These are phyloP conservation scores for Nyctibius grandis DNA, from an alignment of 2,797 vertebrate genomes.

Conservation along the genomic window DNA sequence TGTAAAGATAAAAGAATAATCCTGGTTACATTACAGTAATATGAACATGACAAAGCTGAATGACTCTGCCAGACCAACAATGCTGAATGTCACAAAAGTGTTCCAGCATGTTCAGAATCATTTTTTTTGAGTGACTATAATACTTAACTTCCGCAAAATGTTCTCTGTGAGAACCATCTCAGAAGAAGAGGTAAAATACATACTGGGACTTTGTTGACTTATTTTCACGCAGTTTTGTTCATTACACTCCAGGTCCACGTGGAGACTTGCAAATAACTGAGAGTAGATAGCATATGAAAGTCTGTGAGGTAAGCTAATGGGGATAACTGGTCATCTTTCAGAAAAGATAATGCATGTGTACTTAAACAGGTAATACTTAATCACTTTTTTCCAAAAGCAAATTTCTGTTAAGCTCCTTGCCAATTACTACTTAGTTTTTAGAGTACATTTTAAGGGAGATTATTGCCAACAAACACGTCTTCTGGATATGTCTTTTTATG, in stretches of 20 bases:
- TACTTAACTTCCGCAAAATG: neutral
- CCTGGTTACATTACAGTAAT: neutral
- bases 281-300: neutral
- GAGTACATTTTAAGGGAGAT: neutral
- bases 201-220: neutral
- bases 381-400: neutral
- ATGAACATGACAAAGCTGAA: neutral
- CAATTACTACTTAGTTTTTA: neutral
- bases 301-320: neutral
- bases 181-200: neutral
- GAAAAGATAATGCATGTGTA: neutral
- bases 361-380: neutral
- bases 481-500: neutral
- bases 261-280: neutral
- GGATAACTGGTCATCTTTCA: neutral
- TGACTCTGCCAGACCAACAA: neutral
- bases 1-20: neutral
- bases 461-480: neutral
- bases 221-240: neutral
- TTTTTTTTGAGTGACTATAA: neutral
- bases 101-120: neutral
- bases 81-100: neutral
- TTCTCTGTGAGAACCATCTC: neutral
- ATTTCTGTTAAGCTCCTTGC: neutral
- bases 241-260: neutral